Evolutionary conservation across 2,113 vertebrate species (phyloP).

Genomic region (Scopus umbretta): DNA sequence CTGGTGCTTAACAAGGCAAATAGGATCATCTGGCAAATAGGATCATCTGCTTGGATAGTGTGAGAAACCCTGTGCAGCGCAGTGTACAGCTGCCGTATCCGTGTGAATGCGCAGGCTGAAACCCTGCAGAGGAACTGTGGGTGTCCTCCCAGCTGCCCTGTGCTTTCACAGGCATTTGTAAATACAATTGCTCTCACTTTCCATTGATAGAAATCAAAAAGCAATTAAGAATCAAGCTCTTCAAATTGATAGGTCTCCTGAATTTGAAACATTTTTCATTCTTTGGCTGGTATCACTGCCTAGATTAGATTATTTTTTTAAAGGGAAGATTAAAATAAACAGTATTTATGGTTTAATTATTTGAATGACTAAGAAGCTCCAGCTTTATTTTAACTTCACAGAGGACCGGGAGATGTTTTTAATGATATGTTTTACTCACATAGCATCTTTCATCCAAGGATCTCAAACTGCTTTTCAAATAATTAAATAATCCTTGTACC

Average conservation of each 20-base stretch:
- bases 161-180: background rate
- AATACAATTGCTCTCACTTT: conserved; percentile 23
- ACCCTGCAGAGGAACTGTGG: background rate
- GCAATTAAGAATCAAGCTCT: conserved; percentile 41
- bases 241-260: conserved; percentile 25
- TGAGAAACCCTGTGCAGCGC: background rate
- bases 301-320: conserved; percentile 54
- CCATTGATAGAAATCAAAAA: conserved; percentile 42
- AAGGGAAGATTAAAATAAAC: conserved; percentile 46
- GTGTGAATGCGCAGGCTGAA: background rate
- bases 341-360: conserved; percentile 61
- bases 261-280: conserved; percentile 33
- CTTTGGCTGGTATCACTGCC: conserved; percentile 1
- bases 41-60: background rate
- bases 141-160: background rate
- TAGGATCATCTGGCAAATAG: background rate
- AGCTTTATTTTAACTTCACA: conserved; percentile 62
- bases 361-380: conserved; percentile 58
- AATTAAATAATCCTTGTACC: conserved; percentile 52
- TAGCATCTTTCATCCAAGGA: conserved; percentile 53
- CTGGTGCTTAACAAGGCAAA: background rate
- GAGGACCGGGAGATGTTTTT: conserved; percentile 43
- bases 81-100: background rate
- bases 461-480: conserved; percentile 53
- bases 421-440: conserved; percentile 44